These are phyloP conservation scores for Orchesella flavescens DNA, from an alignment of 2,888 invertebrate species.

Conservation along the genomic window DNA sequence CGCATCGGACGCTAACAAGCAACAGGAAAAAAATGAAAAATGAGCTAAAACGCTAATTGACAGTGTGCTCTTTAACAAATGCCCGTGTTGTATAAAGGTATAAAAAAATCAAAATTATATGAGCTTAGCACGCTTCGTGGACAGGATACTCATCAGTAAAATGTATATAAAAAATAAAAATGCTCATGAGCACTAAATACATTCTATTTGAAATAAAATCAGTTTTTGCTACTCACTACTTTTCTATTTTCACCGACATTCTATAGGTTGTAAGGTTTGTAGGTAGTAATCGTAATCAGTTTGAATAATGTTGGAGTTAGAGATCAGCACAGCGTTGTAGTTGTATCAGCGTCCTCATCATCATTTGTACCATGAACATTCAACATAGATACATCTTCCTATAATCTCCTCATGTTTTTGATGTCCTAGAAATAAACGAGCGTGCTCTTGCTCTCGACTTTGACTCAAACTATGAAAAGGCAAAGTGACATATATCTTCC, in stretches of 20 bases:
- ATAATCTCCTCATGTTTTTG: not conserved
- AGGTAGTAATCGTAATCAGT: too few species aligned
- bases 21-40: conserved; percentile 47
- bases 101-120: too few species aligned
- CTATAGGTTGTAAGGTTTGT: not conserved
- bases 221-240: not conserved
- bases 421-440: conserved; percentile 34
- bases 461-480: too few species aligned
- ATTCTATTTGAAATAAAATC: not conserved
- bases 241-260: not conserved
- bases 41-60: conserved; percentile 50
- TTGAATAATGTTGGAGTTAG: too few species aligned
- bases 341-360: not conserved
- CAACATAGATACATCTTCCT: not conserved
- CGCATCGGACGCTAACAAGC: conserved; percentile 32
- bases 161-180: too few species aligned
- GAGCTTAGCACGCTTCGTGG: not conserved
- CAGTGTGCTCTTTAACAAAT: conserved; percentile 28
- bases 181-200: not conserved
- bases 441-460: too few species aligned
- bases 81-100: not conserved
- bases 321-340: too few species aligned
- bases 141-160: not conserved
- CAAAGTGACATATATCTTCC: conserved; percentile 27
- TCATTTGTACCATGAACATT: not conserved